Evolutionary conservation across 2,113 vertebrate genomes (phyloP).

Genomic region (Percina caprodes): DNA sequence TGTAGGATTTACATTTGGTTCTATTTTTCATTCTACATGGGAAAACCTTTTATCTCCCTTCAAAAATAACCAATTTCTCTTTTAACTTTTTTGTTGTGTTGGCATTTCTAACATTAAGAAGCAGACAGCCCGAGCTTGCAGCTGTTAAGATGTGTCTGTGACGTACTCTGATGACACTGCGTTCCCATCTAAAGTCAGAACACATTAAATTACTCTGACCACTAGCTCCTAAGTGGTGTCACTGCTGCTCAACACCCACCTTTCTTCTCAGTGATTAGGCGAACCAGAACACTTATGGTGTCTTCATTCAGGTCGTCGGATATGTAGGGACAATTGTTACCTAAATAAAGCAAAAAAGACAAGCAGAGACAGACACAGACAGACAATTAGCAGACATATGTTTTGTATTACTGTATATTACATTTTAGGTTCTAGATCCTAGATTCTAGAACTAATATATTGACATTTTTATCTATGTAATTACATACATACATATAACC

Average conservation of each 20-base stretch:
- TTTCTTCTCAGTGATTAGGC: constrained; percentile 97
- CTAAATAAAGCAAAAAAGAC: constrained; percentile 68
- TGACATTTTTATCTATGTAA: no score
- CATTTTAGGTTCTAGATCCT: neutral
- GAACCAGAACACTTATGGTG: constrained; percentile 94
- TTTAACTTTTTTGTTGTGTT: neutral
- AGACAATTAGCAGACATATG: neutral
- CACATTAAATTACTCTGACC: constrained; percentile 10
- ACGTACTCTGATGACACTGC: neutral
- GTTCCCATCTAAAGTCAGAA: constrained; percentile 30
- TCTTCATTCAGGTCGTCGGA: constrained; percentile 93
- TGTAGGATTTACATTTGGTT: neutral
- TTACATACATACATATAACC: neutral
- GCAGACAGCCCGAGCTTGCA: constrained; percentile 12
- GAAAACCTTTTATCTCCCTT: neutral
- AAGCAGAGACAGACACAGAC: neutral
- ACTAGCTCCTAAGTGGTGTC: neutral
- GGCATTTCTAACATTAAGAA: no score
- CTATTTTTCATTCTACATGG: neutral
- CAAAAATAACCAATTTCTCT: neutral
- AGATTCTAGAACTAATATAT: no score
- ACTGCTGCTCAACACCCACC: constrained; percentile 79
- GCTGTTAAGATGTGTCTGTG: constrained; percentile 15
- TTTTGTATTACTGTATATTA: neutral
- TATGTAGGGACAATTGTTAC: constrained; percentile 83